Evolutionary conservation across 2,888 invertebrate species (phyloP).

Genomic region (Ernsta delagoae): DNA sequence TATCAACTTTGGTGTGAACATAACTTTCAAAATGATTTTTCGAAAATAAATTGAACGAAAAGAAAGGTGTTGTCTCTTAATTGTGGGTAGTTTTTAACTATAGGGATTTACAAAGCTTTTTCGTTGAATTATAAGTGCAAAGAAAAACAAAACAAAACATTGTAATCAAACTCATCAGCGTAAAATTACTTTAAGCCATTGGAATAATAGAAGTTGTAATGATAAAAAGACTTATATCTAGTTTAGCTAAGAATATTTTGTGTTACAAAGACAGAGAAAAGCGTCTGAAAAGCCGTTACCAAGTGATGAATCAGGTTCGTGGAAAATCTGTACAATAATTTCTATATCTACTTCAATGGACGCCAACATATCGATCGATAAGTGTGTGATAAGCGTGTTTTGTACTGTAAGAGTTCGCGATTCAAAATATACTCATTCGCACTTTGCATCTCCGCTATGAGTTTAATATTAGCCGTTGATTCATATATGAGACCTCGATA

Average conservation of each 20-base stretch:
- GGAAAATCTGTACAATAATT: constrained; percentile 55
- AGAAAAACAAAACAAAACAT: background rate
- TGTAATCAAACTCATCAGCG: background rate
- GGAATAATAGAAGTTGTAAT: background rate
- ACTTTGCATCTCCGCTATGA: constrained; percentile 62
- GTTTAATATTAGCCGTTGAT: constrained; percentile 74
- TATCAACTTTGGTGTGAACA: background rate
- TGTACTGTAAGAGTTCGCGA: constrained; percentile 47
- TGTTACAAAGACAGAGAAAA: background rate
- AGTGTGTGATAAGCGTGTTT: constrained; percentile 35
- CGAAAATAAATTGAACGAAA: background rate
- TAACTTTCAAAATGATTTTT: background rate
- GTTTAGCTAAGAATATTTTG: background rate
- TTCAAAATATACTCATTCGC: constrained; percentile 57
- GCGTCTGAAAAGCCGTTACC: constrained; percentile 49
- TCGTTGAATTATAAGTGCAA: background rate
- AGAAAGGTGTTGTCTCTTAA: no score
- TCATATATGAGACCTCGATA: constrained; percentile 59
- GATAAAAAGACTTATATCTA: background rate
- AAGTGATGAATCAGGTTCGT: constrained; percentile 47
- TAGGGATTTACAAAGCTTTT: background rate
- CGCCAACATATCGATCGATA: constrained; percentile 48
- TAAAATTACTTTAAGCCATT: background rate
- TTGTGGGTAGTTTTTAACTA: no score
- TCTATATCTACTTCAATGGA: constrained; percentile 60